A percentile compares a stretch with the other conserved stretches of the same genome.
These are phyloP conservation scores for Macroteleia sp. DNA, from an alignment of 2,888 invertebrate species.

Conservation along the genomic window DNA sequence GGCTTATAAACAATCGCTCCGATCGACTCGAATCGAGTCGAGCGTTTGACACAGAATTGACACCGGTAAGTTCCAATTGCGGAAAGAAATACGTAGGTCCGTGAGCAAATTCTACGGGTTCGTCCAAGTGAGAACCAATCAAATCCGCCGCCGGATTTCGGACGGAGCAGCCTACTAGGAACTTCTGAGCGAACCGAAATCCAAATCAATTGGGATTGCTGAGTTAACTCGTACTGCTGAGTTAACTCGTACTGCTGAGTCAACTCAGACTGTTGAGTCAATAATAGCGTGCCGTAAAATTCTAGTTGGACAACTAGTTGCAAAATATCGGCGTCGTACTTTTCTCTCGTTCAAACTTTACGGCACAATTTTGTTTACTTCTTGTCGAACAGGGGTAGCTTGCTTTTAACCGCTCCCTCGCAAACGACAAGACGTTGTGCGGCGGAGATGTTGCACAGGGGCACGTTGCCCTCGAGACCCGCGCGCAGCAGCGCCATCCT, in stretches of 20 bases:
- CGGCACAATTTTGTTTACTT: no score
- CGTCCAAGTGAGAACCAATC: conserved; percentile 39
- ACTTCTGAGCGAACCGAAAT: conserved; percentile 71
- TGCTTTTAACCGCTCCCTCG: conserved; percentile 94
- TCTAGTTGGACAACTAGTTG: no score
- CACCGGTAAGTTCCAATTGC: conserved; percentile 26
- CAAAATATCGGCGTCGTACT: no score
- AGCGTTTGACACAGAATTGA: conserved; percentile 51
- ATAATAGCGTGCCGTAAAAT: no score
- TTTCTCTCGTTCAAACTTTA: no score
- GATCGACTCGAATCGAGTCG: conserved; percentile 8
- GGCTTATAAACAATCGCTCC: conserved; percentile 7
- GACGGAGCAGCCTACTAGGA: conserved; percentile 81
- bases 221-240: no score
- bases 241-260: no score
- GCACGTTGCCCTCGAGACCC: conserved; percentile 79
- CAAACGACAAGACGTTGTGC: conserved; percentile 90
- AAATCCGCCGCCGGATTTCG: conserved; percentile 46
- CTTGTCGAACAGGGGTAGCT: conserved; percentile 93
- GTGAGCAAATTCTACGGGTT: conserved; percentile 16
- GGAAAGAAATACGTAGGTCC: conserved; percentile 33
- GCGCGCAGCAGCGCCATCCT: conserved; percentile 78
- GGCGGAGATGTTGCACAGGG: conserved; percentile 85
- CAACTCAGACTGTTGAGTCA: no score
- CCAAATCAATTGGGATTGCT: no score